These are phyloP conservation scores for Toxotes lorentzi DNA, from an alignment of 2,797 vertebrate genomes.

Conservation along the genomic window DNA sequence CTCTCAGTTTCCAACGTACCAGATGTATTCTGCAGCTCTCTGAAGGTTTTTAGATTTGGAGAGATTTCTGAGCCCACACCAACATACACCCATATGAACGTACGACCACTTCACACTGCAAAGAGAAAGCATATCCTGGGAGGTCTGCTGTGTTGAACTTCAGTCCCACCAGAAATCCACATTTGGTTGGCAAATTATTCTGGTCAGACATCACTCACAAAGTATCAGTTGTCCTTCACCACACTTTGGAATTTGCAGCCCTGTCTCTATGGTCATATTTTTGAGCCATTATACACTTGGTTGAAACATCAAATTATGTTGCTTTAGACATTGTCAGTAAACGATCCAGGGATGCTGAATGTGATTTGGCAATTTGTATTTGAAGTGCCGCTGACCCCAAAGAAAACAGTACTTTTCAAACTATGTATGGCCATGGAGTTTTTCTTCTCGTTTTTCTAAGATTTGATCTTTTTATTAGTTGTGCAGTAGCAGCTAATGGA, in stretches of 20 bases:
- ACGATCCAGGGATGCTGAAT: conserved; percentile 19
- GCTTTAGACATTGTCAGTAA: conserved; percentile 49
- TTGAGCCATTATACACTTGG: conserved; percentile 51
- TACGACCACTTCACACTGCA: conserved; percentile 40
- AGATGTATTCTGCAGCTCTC: conserved; percentile 58
- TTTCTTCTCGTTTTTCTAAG: conserved; percentile 47
- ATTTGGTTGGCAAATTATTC: conserved; percentile 65
- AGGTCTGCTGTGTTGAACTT: conserved; percentile 66
- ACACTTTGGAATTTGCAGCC: conserved; percentile 55
- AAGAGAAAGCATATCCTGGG: conserved; percentile 55
- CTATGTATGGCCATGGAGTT: conserved; percentile 29
- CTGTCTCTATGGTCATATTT: conserved; percentile 43
- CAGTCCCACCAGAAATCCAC: conserved; percentile 60
- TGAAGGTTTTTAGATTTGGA: conserved; percentile 42
- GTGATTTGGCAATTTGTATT: conserved; percentile 57
- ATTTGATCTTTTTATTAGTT: conserved; percentile 82
- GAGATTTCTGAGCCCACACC: conserved; percentile 49
- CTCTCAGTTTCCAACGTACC: conserved; percentile 53
- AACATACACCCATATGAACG: conserved; percentile 40
- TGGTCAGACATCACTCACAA: conserved; percentile 65
- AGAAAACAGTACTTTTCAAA: conserved; percentile 56
- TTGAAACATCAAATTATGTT: conserved; percentile 58
- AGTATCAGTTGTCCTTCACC: conserved; percentile 66
- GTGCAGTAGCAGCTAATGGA: conserved; percentile 78
- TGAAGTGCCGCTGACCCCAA: conserved; percentile 48